Base-by-base conservation (phyloP, 2,797 vertebrate species). In the Ctenopoma kingsleyae region DNA sequence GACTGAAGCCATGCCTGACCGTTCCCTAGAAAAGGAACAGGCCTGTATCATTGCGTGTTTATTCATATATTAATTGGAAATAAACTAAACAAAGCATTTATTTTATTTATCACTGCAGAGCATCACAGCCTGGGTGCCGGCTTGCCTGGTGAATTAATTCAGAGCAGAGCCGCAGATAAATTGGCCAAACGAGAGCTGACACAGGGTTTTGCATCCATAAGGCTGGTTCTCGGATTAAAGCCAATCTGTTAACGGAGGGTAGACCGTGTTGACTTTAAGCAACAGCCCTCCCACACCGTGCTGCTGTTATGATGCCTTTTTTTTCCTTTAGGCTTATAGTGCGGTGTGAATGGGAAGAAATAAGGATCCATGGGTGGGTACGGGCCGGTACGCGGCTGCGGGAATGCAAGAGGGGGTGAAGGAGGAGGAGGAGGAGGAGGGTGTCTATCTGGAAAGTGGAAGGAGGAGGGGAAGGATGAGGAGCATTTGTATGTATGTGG, bases 161-260 rank as follows among this genome's bases (percentile, higher is more conserved):
- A 17, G 40, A 84, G 83, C 76, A 73, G 75, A 83, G 71, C 70
- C 43, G 76, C 76, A 79, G 72, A 81, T 84, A 88, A 89, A 86
- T 89, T 89, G 92, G 87, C 89, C 86, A 81, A 88, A 88, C 77
- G 65, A 82, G 82, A 81, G 78, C 62, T 82, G 83, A 78, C 74
- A 86, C 61, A 52, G 71, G 80, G 38, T 84, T 87, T 73, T 65
- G 74, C 80, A 64, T 81, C 79, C 81, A 84, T 74, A 84, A 82
- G 20, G 77, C 75, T 83, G 57, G 19, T 67, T 67, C 67, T 69
- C 48, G 86, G 89, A 92, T 91, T 91, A 89, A 82, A 86, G 61
- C 25, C 87, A 85, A 85, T 92, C 86, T 91, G 89, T 76, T 80
- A 82, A 75, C 71, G 49, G 78, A 71, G 80, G 61, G 35, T 23